phyloP scores from a whole-genome alignment of 2,888 invertebrate species.

The Nephrocerus scutellatus region DNA sequence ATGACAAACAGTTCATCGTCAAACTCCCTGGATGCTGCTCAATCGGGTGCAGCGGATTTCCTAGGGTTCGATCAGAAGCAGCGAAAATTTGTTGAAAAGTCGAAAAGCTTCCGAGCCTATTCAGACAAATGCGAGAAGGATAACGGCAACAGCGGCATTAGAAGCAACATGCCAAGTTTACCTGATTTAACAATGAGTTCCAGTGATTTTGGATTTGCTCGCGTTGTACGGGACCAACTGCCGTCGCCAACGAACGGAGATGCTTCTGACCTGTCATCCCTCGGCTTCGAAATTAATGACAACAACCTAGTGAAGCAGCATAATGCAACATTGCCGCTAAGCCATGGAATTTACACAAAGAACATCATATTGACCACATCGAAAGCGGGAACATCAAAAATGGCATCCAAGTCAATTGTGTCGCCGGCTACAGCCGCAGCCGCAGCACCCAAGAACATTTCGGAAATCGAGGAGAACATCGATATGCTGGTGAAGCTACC shows the following conservation, averaged over 20 bases:
- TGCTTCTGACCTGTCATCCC: too few species aligned
- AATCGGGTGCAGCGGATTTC: constrained; percentile 38
- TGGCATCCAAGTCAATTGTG: constrained; percentile 2
- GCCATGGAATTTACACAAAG: constrained; percentile 27
- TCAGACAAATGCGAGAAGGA: constrained; percentile 43
- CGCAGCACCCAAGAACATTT: constrained; percentile 35
- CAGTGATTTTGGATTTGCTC: constrained; percentile 27
- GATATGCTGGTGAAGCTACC: constrained; percentile 44
- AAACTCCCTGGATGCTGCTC: constrained; percentile 28
- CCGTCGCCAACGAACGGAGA: too few species aligned
- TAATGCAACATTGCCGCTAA: constrained; percentile 24
- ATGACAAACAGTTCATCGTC: constrained; percentile 21
- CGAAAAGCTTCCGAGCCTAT: constrained; percentile 63
- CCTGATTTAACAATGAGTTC: constrained; percentile 41
- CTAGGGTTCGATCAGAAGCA: constrained; percentile 37
- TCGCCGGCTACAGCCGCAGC: too few species aligned
- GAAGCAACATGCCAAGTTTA: constrained; percentile 42
- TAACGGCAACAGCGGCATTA: constrained; percentile 8
- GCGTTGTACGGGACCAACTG: too few species aligned
- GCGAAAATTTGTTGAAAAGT: constrained; percentile 59
- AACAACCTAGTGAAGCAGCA: constrained; percentile 35
- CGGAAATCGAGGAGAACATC: constrained; percentile 43
- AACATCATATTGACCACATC: constrained; percentile 29
- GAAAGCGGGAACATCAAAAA: constrained; percentile 13
- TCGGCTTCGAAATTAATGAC: constrained; percentile 44